A percentile compares a stretch with the other conserved stretches of the same genome.
These are phyloP conservation scores for Phrixothrix hirtus DNA, from an alignment of 2,888 invertebrate genomes.

Conservation along the genomic window DNA sequence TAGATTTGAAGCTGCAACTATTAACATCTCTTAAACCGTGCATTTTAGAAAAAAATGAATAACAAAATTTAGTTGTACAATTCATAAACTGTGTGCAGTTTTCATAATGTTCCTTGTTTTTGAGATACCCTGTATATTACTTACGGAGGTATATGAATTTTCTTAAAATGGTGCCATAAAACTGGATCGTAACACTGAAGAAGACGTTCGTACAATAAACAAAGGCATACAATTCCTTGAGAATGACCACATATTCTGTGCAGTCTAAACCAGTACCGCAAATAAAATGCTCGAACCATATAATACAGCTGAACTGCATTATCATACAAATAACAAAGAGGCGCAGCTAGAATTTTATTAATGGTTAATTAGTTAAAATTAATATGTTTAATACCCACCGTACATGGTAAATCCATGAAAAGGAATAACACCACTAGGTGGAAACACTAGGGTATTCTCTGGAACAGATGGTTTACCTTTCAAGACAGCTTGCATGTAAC, in stretches of 20 bases:
- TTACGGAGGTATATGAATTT: slow-evolving; percentile 90
- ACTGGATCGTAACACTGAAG: slow-evolving; percentile 89
- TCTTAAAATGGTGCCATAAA: slow-evolving; percentile 88
- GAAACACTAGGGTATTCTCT: slow-evolving; percentile 78
- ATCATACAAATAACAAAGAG: slow-evolving; percentile 91
- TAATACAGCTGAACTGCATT: slow-evolving; percentile 86
- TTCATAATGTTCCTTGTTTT: too few species aligned
- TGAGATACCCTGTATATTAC: slow-evolving; percentile 48
- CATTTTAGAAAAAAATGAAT: too few species aligned
- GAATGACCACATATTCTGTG: slow-evolving; percentile 92
- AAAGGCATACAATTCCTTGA: slow-evolving; percentile 89
- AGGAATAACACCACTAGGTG: slow-evolving; percentile 93
- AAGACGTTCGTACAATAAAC: slow-evolving; percentile 85
- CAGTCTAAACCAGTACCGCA: slow-evolving; percentile 87
- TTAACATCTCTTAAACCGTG: too few species aligned
- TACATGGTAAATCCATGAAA: slow-evolving; percentile 98
- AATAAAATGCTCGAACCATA: slow-evolving; percentile 88
- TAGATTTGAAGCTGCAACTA: background rate
- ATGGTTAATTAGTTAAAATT: slow-evolving; percentile 1
- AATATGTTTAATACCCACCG: slow-evolving; percentile 62
- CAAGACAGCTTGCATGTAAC: slow-evolving; percentile 73
- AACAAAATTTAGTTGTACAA: background rate
- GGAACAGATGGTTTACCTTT: slow-evolving; percentile 70
- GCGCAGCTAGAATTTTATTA: slow-evolving; percentile 72
- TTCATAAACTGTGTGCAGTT: background rate